Base-by-base conservation (phyloP, 2,797 vertebrate species). In the Enteromius radiatus region DNA sequence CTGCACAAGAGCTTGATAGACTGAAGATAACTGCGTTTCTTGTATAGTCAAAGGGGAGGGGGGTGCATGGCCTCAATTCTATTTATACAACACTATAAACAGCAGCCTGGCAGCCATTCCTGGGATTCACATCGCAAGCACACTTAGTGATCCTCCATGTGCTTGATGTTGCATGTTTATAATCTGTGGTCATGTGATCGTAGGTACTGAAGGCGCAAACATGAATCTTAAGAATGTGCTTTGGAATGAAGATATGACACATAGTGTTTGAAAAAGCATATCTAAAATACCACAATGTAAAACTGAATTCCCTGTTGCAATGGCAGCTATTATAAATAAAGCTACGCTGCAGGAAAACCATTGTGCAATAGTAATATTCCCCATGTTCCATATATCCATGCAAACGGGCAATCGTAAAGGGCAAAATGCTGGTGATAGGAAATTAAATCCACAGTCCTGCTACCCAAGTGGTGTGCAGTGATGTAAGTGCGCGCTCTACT, bases 401-500 rank as follows among this genome's bases (percentile, higher is more conserved):
- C 52, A 80, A 80, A 41, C 33, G 26, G 64, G 47, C 14, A 26
- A 56, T 41, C 64, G 9, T 63, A 45, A 31, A 41, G 63, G 45
- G 41, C 21, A n/a, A 68, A 33, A 61, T 5, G 1, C 5, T 45
- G 19, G 52, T 28, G 23, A 61, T 33, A 33, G 26, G 26, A 80
- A 45, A 71, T 45, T 43, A 61, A 70, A 71, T 43, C 78, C 68
- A 71, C 52, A n/a, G 36, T 76, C 49, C 8, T 74, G 28, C 36
- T 23, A 7, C 14, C 31, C 41, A 28, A 64, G 64, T 56, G 23
- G 8, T 45, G 43, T 21, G 41, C 56, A 41, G 70, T 81, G 71
- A 75, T 28, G 61, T 54, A 23, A 67, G 31, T 4, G 3, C 2
- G 0, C 2, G 43, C 47, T 23, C 64, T 91, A 94, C 94, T 91